phyloP scores from a whole-genome alignment of 2,888 invertebrate genomes.

The Calliopum simillimum region DNA sequence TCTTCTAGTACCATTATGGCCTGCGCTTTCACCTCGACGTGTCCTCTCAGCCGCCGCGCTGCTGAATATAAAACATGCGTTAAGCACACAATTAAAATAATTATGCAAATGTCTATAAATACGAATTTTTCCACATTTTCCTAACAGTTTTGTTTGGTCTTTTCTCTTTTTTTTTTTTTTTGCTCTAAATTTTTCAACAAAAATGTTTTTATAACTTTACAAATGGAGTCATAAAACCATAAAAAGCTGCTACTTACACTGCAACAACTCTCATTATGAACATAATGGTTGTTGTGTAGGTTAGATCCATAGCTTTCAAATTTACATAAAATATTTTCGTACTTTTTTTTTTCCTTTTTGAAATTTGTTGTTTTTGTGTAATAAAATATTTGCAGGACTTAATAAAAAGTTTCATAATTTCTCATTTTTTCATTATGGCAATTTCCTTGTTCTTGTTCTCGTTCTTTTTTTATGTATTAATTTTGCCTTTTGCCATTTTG shows the following conservation, averaged over 20 bases:
- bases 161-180: too few relatives aligned
- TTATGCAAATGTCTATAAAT: conserved; percentile 45
- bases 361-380: conserved; percentile 30
- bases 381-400: conserved; percentile 18
- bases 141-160: too few relatives aligned
- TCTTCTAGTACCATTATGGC: too few relatives aligned
- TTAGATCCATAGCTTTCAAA: conserved; percentile 27
- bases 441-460: conserved; percentile 14
- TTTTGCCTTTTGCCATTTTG: conserved; percentile 36
- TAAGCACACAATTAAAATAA: conserved; percentile 44
- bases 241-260: conserved; percentile 25
- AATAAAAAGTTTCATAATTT: conserved; percentile 26
- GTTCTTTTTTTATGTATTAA: not conserved
- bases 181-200: conserved; percentile 5
- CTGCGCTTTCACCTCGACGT: not conserved
- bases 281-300: conserved; percentile 42
- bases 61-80: conserved; percentile 27
- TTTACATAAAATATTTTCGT: conserved; percentile 36
- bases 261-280: conserved; percentile 23
- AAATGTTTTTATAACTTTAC: conserved; percentile 47
- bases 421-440: conserved; percentile 30
- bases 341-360: conserved; percentile 31
- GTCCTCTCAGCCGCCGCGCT: not conserved
- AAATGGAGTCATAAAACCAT: conserved; percentile 50
- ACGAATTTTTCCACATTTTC: conserved; percentile 30